These are phyloP conservation scores for Zingel zingel DNA, from an alignment of 2,113 vertebrate genomes.

Conservation along the genomic window DNA sequence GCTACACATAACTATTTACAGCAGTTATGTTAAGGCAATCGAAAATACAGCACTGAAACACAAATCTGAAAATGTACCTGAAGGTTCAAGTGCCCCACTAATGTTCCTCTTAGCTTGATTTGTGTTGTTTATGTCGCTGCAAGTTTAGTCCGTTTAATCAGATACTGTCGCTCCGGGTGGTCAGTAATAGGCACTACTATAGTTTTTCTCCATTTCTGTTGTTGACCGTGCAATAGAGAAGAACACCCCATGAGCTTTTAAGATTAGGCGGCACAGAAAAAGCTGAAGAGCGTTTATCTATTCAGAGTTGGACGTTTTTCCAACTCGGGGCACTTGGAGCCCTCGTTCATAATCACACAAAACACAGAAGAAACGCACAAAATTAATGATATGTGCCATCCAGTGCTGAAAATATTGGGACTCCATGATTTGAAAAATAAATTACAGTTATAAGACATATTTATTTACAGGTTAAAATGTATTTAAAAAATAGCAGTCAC, in stretches of 20 bases:
- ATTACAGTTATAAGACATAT: neutral
- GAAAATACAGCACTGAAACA: slow-evolving; percentile 26
- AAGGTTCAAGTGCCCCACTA: slow-evolving; percentile 23
- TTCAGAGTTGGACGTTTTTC: slow-evolving; percentile 9
- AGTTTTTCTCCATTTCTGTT: slow-evolving; percentile 25
- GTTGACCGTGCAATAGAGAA: slow-evolving; percentile 30
- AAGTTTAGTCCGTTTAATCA: slow-evolving; percentile 39
- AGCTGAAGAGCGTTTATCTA: slow-evolving; percentile 28
- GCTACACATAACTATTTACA: slow-evolving; percentile 25
- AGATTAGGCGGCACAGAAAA: slow-evolving; percentile 31
- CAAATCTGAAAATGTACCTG: slow-evolving; percentile 26
- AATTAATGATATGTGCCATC: neutral
- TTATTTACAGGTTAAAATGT: neutral
- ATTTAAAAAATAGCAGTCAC: too few relatives aligned
- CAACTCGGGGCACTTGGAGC: neutral
- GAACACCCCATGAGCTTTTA: slow-evolving; percentile 17
- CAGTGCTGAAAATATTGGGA: neutral
- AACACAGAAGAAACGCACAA: neutral
- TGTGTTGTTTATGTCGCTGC: slow-evolving; percentile 25
- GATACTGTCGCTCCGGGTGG: slow-evolving; percentile 28
- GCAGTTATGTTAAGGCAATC: neutral
- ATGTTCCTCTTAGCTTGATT: slow-evolving; percentile 27
- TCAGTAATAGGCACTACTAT: slow-evolving; percentile 36
- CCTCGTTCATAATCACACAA: neutral
- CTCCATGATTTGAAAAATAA: neutral